Base-by-base conservation (phyloP, 2,797 vertebrate species). In the Cirrhinus molitorella region DNA sequence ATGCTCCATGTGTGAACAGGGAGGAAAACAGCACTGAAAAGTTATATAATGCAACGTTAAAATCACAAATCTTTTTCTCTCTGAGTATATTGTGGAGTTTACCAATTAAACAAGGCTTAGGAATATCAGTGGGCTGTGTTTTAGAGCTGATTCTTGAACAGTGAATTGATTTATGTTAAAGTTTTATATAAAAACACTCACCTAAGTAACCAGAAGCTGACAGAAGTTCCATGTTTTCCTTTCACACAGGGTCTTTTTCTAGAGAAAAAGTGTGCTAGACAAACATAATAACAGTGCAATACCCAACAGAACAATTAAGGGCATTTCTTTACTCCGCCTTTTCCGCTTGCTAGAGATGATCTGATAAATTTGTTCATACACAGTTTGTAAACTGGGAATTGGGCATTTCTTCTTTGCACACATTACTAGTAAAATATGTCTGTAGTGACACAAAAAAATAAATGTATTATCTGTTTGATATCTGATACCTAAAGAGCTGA, bases 321-420 rank as follows among this genome's bases (percentile, higher is more conserved):
- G 6, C 49, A 81, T 76, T 79, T 81, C 37, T 43, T 76, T 43
- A 75, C 86, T 78, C 88, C 85, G 47, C 88, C 88, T 84, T 81
- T 89, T 89, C 86, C 86, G 74, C 45, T 88, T 45, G 59, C 28
- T 34, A 61, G 57, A 84, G 88, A 87, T 85, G 59, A 81, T 79
- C 88, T 67, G 85, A 88, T 88, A 81, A 84, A 76, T 74, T 21
- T 5, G 37, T 31, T 78, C 53, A 53, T 10, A 74, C 51, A 25
- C 19, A 17, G 57, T 66, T 70, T 66, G 28, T 71, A 49, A 79
- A 74, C n/a, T 57, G 23, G 23, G 11, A 76, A 67, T 57, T 12
- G 9, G 19, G 5, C 11, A n/a, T 61, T 61, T 31, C 23, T 11
- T 49, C 37, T 45, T 25, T 40, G 19, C 17, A 13, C 16, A 31